Evolutionary conservation across 2,888 invertebrate genomes (phyloP), one percentile per base, ranked within the genome.

Genomic region (Andrena bicolor): DNA sequence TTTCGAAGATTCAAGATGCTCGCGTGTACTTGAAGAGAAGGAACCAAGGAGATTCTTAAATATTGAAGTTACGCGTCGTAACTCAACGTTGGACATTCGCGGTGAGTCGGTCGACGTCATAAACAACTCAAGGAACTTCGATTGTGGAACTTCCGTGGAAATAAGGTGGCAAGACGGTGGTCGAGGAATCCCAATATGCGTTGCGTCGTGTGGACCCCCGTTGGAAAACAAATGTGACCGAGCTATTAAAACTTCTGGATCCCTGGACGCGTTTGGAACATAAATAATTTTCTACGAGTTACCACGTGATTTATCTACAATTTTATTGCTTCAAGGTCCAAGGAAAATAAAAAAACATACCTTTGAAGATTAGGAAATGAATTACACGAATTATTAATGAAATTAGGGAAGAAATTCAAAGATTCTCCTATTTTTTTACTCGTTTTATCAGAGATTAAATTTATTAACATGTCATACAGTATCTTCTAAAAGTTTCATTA

Each of bases 71-170:
- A 51, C 72, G 60, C 76, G 74, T 61, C 76, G 73, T 85, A 86
- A 82, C 69, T 85, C 86, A 83, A 68, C 53, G 63, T 74, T 68
- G 60, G 75, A 71, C 73, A 73, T 63, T 76, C 75, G 74, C 71
- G 72, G 49, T 80, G 68, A 76, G 48, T 78, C 10, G 56, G 80
- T 71, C 75, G 76, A 80, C 75, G 82, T 85, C 87, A 91, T 93
- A 93, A 93, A 93, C 93, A 93, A 92, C 92, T 91, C 91, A 83
- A 89, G 84, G 90, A 93, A 93, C 89, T 93, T 93, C 91, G 93
- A 93, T 93, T 93, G 93, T 92, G 91, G 93, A 93, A 93, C 90
- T 93, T 93, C 91, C 89, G 82, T 79, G 81, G 85, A 85, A 89
- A 88, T 89, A 89, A 89, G 88, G 87, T 89, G 88, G 84, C 82